These are phyloP conservation scores for Steinernema scapterisci DNA, from an alignment of 2,888 invertebrate species.

Conservation along the genomic window DNA sequence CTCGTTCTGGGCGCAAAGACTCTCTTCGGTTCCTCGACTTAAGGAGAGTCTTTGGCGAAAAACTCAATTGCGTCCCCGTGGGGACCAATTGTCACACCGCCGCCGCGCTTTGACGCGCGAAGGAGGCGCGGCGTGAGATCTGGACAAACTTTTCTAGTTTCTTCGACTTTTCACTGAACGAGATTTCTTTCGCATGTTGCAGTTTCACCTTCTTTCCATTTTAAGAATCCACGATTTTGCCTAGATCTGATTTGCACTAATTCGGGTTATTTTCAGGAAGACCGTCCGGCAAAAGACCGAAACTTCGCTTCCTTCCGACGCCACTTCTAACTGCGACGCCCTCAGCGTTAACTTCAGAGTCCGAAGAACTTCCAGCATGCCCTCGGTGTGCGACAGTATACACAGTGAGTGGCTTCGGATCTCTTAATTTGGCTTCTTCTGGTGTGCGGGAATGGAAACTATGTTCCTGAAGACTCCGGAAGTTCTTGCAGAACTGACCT, in stretches of 20 bases:
- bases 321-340: slow-evolving; percentile 4
- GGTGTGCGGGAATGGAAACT: too few relatives aligned
- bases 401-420: slow-evolving; percentile 42
- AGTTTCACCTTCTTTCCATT: too few relatives aligned
- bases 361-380: slow-evolving; percentile 64
- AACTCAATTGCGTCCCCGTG: slow-evolving; percentile 21
- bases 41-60: not conserved
- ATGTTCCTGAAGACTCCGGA: too few relatives aligned
- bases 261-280: slow-evolving; percentile 53
- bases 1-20: not conserved
- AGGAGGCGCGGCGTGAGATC: too few relatives aligned
- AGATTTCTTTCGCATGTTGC: too few relatives aligned
- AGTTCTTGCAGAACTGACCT: too few relatives aligned
- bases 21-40: not conserved
- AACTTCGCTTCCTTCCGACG: slow-evolving; percentile 40
- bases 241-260: too few relatives aligned
- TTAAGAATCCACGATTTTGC: too few relatives aligned
- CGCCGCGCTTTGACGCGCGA: slow-evolving; percentile 15
- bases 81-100: slow-evolving; percentile 15
- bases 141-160: too few relatives aligned
- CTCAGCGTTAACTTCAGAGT: slow-evolving; percentile 35
- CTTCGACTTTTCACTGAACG: too few relatives aligned
- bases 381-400: slow-evolving; percentile 59
- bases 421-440: too few relatives aligned
- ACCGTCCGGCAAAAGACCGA: slow-evolving; percentile 63